A percentile compares a stretch with the other conserved stretches of the same genome.
These are phyloP conservation scores for Sternotherus odoratus DNA, from an alignment of 2,797 vertebrate species.

Conservation along the genomic window DNA sequence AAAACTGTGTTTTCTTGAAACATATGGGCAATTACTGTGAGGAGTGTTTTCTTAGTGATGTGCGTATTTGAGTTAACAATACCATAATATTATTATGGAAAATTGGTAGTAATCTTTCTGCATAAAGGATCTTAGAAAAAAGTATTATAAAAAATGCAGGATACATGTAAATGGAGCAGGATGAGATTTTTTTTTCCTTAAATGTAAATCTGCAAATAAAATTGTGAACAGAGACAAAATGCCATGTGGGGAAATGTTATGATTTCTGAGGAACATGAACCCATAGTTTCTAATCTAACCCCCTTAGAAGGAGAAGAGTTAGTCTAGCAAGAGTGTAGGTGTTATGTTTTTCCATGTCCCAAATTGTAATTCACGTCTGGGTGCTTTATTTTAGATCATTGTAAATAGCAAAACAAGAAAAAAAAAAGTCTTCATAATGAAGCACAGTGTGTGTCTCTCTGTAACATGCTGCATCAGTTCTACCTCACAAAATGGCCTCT, in stretches of 20 bases:
- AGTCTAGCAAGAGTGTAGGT: not conserved
- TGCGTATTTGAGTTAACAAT: not conserved
- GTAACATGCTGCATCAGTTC: constrained; percentile 40
- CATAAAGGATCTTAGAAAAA: not conserved
- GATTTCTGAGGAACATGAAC: not conserved
- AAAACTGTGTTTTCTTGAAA: not conserved
- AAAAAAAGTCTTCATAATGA: not conserved
- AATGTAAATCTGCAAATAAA: constrained; percentile 8
- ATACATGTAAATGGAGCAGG: not conserved
- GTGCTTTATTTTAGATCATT: constrained; percentile 19
- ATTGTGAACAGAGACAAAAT: not conserved
- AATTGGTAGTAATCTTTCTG: not conserved
- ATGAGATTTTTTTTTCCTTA: not conserved
- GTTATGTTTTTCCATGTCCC: not conserved
- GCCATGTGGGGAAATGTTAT: not conserved
- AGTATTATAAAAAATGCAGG: not conserved
- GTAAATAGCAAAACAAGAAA: not conserved
- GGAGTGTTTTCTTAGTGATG: not conserved
- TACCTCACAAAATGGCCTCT: constrained; percentile 46
- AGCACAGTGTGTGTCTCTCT: not conserved
- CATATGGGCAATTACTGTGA: not conserved
- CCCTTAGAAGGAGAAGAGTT: not conserved
- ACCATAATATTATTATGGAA: not conserved
- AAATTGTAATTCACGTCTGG: constrained; percentile 18
- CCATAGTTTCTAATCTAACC: not conserved